These are phyloP conservation scores for Rhinophrynus dorsalis DNA, from an alignment of 2,797 vertebrate genomes.

Conservation along the genomic window DNA sequence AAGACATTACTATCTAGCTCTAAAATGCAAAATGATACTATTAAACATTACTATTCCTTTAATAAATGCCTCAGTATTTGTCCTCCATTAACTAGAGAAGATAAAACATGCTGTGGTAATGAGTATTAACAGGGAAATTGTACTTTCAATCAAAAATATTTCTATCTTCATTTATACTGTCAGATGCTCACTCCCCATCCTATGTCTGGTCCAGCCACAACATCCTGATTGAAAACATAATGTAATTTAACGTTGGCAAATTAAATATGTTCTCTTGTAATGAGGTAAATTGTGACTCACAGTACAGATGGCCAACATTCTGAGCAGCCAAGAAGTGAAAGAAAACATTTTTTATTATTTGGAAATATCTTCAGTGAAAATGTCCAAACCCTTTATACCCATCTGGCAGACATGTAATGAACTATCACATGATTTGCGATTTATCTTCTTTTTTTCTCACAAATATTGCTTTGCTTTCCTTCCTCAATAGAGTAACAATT, in stretches of 20 bases:
- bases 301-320: slow-evolving; percentile 31
- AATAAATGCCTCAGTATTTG: no score
- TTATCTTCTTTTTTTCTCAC: background rate
- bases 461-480: no score
- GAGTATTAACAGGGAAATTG: background rate
- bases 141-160: slow-evolving; percentile 9
- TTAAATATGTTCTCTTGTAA: slow-evolving; percentile 48
- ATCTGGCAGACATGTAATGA: slow-evolving; percentile 9
- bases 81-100: background rate
- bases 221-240: slow-evolving; percentile 51
- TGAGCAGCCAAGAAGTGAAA: slow-evolving; percentile 13
- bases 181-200: slow-evolving; percentile 10
- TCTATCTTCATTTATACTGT: slow-evolving; percentile 3
- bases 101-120: background rate
- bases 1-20: background rate
- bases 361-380: slow-evolving; percentile 16
- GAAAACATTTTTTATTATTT: slow-evolving; percentile 29
- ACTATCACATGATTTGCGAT: background rate
- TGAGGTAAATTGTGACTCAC: slow-evolving; percentile 40
- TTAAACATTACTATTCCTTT: no score
- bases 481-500: no score
- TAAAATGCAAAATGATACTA: no score
- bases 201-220: slow-evolving; percentile 47
- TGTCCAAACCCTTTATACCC: background rate
- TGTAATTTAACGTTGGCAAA: background rate